These are phyloP conservation scores for Lophochroa leadbeateri DNA, from an alignment of 2,113 vertebrate genomes.

Conservation along the genomic window DNA sequence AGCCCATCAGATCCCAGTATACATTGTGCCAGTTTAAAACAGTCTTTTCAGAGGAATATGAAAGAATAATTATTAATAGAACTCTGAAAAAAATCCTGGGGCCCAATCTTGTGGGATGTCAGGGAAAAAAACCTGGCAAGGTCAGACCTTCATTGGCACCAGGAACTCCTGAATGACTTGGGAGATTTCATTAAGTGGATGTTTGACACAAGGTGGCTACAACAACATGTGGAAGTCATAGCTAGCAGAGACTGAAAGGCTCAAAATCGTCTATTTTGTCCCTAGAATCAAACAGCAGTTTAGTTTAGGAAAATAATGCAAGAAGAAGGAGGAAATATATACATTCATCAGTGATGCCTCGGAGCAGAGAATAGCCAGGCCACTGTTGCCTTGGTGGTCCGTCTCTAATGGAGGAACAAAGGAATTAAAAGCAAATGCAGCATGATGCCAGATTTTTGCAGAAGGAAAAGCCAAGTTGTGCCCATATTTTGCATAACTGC, in stretches of 20 bases:
- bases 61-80: neutral
- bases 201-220: neutral
- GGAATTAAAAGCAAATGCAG: conserved; percentile 8
- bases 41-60: neutral
- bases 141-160: neutral
- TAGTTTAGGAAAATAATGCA: neutral
- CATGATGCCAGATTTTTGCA: neutral
- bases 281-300: neutral
- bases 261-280: neutral
- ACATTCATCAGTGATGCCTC: neutral
- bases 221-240: neutral
- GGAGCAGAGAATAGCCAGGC: neutral
- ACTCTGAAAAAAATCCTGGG: neutral
- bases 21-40: neutral
- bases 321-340: neutral
- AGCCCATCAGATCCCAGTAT: neutral
- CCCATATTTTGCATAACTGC: neutral
- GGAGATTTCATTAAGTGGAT: neutral
- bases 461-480: neutral
- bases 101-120: neutral
- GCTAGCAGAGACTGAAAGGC: neutral
- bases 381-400: conserved; percentile 37
- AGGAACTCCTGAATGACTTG: neutral
- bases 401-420: neutral
- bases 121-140: neutral